Conservation (phyloP, 2,888 invertebrate species). For the Mycalesis mineus region DNA sequence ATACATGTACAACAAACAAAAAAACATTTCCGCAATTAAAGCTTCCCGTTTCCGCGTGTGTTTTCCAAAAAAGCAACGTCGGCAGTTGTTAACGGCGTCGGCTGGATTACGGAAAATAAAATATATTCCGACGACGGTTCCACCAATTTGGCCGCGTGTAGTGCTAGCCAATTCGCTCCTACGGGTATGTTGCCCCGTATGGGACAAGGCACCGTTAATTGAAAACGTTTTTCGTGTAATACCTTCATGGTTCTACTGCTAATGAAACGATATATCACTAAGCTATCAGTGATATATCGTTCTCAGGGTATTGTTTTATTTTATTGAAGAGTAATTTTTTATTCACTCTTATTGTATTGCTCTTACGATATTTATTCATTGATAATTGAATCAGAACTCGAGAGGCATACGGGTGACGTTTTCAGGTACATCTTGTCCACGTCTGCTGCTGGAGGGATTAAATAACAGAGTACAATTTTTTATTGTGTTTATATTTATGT, state of each 20-base stretch:
- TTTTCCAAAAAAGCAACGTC: slow-evolving; percentile 50
- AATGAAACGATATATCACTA: too few relatives aligned
- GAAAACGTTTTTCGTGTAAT: slow-evolving; percentile 66
- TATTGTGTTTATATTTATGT: too few relatives aligned
- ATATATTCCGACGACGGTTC: slow-evolving; percentile 40
- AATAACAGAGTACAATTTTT: too few relatives aligned
- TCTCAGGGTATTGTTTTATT: too few relatives aligned
- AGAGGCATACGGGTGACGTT: too few relatives aligned
- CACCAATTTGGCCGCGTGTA: slow-evolving; percentile 59
- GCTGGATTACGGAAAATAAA: slow-evolving; percentile 57
- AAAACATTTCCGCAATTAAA: slow-evolving; percentile 53
- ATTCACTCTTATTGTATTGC: too few relatives aligned
- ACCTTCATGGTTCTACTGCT: slow-evolving; percentile 20
- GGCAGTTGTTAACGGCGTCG: slow-evolving; percentile 51
- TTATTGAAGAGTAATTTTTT: too few relatives aligned
- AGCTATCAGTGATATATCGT: too few relatives aligned
- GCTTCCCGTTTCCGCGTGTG: slow-evolving; percentile 39
- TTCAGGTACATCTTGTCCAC: too few relatives aligned
- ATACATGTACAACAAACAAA: slow-evolving; percentile 32
- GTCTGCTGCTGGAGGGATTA: too few relatives aligned
- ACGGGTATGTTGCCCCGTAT: slow-evolving; percentile 36
- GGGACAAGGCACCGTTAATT: slow-evolving; percentile 70
- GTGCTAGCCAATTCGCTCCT: slow-evolving; percentile 49
- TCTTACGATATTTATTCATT: too few relatives aligned
- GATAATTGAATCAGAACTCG: too few relatives aligned